Base-by-base conservation (phyloP, 2,888 invertebrate species). In the Drosophila pseudotalamancana region DNA sequence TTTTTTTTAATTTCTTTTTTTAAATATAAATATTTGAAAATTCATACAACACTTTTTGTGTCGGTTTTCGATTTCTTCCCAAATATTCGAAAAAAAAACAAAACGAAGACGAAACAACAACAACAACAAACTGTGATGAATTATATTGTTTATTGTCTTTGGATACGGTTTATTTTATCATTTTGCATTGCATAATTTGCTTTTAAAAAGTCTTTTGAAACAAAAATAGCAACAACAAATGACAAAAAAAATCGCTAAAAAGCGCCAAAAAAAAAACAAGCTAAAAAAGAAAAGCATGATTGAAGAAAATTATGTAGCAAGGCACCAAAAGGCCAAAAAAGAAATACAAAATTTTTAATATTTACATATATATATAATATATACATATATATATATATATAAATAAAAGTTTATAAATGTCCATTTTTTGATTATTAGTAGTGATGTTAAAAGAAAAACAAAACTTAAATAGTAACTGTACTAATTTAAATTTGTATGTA, bases 341-440 rank as follows among this genome's bases (percentile, higher is more conserved):
- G 29, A 42, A 67, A 4, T 37, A 55, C 46, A 49, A 53, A 54
- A 39, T 80, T 76, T 80, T 77, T 67, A 79, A 85, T 72, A 82
- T 70, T 83, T 62, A 83, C 75, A 63, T 79, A 79, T 79, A 65
- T 67, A 69, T 66, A 72, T 66, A 77, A 19, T 62, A 61, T 60
- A 75, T 51, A 68, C 72, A 67, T 67, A 77, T 67, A 72, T 66
- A 79, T 68, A 72, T 67, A 79, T 59, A 70, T 81, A 67, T 68
- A 70, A 69, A 72, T 67, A 77, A 82, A 75, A 73, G 72, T 89
- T 90, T 89, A 89, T 90, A 88, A 90, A 90, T 90, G 89, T 89
- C 89, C 89, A 89, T 89, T 89, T 89, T 89, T 90, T 90, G 75
- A 85, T 87, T 88, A 87, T 89, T 87, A 82, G 88, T 88, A 88